phyloP scores from a whole-genome alignment of 2,113 vertebrate species.

The Rallus limicola region DNA sequence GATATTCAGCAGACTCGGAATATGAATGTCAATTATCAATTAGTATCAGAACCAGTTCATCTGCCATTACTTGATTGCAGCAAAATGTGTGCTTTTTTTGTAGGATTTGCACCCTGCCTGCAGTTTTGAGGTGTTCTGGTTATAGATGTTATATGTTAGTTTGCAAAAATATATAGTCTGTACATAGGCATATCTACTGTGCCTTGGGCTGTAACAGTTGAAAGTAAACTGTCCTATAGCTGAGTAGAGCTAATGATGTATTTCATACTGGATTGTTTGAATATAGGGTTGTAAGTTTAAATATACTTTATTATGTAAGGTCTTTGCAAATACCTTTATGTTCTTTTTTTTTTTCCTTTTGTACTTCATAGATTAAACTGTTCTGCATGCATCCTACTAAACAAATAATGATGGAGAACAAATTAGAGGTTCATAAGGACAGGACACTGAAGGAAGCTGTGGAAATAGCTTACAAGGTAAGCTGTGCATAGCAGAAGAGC shows the following conservation, averaged over 20 bases:
- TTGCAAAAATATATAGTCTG: neutral
- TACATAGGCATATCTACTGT: rapidly evolving
- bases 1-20: neutral
- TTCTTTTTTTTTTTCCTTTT: neutral
- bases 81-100: neutral
- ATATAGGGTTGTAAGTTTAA: neutral
- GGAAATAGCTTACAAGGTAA: conserved; percentile 93
- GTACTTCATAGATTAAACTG: conserved; percentile 89
- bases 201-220: neutral
- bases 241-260: neutral
- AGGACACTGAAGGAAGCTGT: conserved; percentile 94
- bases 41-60: neutral
- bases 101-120: neutral
- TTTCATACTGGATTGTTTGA: neutral
- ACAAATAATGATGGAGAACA: conserved; percentile 96
- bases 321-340: neutral
- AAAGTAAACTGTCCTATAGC: neutral
- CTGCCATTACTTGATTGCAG: neutral
- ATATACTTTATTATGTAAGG: neutral
- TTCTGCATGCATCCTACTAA: conserved; percentile 97
- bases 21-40: neutral
- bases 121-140: neutral
- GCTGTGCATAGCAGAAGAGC: neutral
- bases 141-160: neutral
- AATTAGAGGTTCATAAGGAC: conserved; percentile 97